Evolutionary conservation across 2,888 invertebrate genomes (phyloP), one percentile per base, ranked within the genome.

Genomic region (Caenorhabditis zanzibari): DNA sequence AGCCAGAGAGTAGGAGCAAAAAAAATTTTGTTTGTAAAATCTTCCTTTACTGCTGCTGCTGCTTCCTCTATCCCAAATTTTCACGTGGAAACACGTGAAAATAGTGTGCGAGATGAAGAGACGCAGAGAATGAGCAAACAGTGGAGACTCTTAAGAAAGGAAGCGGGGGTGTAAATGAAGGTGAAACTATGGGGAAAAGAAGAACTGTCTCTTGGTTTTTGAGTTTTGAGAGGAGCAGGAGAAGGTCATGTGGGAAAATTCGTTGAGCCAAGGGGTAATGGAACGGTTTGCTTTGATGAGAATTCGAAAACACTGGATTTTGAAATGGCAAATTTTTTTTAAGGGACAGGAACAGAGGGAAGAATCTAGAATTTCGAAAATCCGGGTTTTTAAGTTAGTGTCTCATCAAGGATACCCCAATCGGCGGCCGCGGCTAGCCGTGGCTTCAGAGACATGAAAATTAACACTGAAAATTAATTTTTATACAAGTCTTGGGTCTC

Each of bases 101-200:
- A 77, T 59, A 71, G 71, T 64, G 49, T 64, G 44, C 5, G 22
- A 47, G 24, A 44, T 14, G 16, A 41, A 64, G 71, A 79, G 63
- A 71, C 61, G 54, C 54, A 63, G 77, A 77, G 28, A 38, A 56
- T 22, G 32, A 56, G 49, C 68, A 68, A 76, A 76, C 44, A 76
- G 58, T 28, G 52, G 38, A 44, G 52, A 61, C 52, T 74, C 64
- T 80, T 68, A 59, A 68, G 79, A 71, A 16, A 38, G 69, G n/a
- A 75, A 44, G 80, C 73, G 81, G 74, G 81, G 81, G 81, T 81
- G 81, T 61, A 81, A 81, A 74, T 61, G 73, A 69, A 81, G 56
- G 38, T 28, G 41, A 80, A 64, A 56, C 32, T 26, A 54, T 26
- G 66, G 44, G 35, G 38, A 32, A 49, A n/a, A 35, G 12, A 32